phyloP scores from a whole-genome alignment of 53 echinoderm and acorn worm species.

The Arbacia lixula region DNA sequence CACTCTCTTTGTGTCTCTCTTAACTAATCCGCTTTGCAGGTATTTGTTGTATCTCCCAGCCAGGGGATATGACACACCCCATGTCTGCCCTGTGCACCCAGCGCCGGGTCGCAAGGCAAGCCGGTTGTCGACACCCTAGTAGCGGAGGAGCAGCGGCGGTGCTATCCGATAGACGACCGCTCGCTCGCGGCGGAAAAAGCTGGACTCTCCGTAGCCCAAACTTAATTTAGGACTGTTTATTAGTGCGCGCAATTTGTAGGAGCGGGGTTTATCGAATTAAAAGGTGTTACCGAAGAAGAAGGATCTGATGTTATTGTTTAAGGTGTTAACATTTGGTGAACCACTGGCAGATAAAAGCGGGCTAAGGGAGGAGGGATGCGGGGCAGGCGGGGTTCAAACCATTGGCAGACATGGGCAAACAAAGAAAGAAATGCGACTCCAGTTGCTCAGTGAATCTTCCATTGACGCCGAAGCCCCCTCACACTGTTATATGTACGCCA shows the following conservation, averaged over 20 bases:
- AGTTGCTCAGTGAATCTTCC: too few relatives aligned
- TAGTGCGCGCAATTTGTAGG: constrained; percentile 43
- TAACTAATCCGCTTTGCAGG: too few relatives aligned
- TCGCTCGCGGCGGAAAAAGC: constrained; percentile 5
- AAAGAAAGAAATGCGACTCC: too few relatives aligned
- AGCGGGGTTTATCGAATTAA: constrained; percentile 37
- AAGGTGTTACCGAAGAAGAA: constrained; percentile 20
- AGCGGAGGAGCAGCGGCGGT: constrained; percentile 1
- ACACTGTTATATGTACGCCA: too few relatives aligned
- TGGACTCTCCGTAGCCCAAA: neutral
- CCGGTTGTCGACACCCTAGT: constrained; percentile 21
- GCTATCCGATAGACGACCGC: constrained; percentile 14
- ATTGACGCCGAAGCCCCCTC: too few relatives aligned
- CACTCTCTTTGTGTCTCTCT: too few relatives aligned
- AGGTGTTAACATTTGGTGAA: constrained; percentile 30
- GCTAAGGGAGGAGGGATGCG: neutral
- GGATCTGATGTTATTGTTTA: constrained; percentile 37
- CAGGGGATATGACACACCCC: too few relatives aligned
- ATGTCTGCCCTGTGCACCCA: constrained; percentile 13
- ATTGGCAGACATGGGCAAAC: too few relatives aligned
- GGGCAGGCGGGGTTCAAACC: too few relatives aligned
- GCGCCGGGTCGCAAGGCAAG: neutral
- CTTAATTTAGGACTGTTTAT: constrained; percentile 52
- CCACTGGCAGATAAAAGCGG: neutral
- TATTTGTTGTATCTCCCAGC: too few relatives aligned